A percentile compares a stretch with the other conserved stretches of the same genome.
Conservation (phyloP, 2,113 vertebrate genomes). For the Raja brachyura region DNA sequence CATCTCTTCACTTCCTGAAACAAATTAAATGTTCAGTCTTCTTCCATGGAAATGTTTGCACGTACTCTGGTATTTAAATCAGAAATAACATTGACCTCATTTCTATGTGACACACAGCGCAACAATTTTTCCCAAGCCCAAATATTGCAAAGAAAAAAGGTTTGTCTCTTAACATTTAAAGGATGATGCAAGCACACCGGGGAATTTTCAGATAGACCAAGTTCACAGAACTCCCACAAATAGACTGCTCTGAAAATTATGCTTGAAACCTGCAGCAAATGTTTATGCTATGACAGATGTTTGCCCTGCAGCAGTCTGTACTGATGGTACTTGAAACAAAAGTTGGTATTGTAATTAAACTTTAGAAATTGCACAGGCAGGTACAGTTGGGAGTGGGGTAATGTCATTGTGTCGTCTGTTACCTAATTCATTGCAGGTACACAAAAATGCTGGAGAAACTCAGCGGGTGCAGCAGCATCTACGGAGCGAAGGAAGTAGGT, state of each 20-base stretch:
- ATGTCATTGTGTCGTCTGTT: background rate
- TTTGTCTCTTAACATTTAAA: conserved; percentile 18
- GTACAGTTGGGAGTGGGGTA: background rate
- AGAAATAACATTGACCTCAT: conserved; percentile 11
- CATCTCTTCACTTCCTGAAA: background rate
- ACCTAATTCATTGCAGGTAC: background rate
- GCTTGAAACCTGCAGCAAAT: background rate
- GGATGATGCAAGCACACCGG: background rate
- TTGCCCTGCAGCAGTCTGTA: background rate
- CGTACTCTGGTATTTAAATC: background rate
- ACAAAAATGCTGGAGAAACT: too few species aligned
- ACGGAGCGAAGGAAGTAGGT: too few species aligned
- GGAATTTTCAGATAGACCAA: background rate
- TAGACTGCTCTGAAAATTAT: background rate
- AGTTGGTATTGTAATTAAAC: background rate
- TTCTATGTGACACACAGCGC: background rate
- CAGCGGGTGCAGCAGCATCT: too few species aligned
- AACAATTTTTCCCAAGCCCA: background rate
- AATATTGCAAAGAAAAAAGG: background rate
- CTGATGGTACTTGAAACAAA: background rate
- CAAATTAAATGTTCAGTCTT: background rate
- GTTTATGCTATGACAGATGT: conserved; percentile 4
- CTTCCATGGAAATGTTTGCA: background rate
- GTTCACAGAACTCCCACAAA: conserved; percentile 10
- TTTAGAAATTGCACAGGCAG: background rate